A percentile compares a stretch with the other conserved stretches of the same genome.
These are phyloP conservation scores for Tipula lateralis DNA, from an alignment of 2,888 invertebrate species.

Conservation along the genomic window DNA sequence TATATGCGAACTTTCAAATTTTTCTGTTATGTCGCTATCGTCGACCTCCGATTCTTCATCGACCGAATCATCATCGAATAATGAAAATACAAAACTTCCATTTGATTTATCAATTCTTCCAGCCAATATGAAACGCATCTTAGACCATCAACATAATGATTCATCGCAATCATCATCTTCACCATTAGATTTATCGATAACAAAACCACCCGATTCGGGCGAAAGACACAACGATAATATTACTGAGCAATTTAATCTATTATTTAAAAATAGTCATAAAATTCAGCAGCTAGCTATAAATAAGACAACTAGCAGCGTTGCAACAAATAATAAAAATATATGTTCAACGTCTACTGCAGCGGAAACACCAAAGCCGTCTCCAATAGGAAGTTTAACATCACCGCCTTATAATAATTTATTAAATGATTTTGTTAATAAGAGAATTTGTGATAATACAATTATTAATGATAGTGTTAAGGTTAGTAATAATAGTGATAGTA, in stretches of 20 bases:
- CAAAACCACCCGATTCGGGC: not conserved
- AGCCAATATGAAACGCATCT: not conserved
- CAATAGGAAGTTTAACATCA: not conserved
- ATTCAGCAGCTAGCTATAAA: constrained; percentile 2
- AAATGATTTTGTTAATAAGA: constrained; percentile 27
- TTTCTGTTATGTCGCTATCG: not conserved
- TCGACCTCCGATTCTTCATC: not conserved
- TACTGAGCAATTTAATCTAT: constrained; percentile 24
- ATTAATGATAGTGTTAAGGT: constrained; percentile 25
- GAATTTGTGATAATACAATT: constrained; percentile 31
- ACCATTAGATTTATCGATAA: constrained; percentile 19
- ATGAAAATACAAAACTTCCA: constrained; percentile 40
- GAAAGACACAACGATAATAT: not conserved
- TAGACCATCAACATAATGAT: not conserved
- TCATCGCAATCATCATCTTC: not conserved
- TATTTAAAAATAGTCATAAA: constrained; percentile 26
- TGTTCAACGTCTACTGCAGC: not conserved
- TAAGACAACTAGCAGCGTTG: not conserved
- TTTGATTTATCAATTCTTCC: constrained; percentile 26
- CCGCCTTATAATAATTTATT: constrained; percentile 20
- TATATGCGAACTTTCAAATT: not conserved
- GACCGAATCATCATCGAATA: constrained; percentile 38
- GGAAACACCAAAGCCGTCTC: not conserved
- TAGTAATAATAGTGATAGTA: not conserved
- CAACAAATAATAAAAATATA: not conserved